Percentiles rank a stretch among this genome's conserved stretches.
Evolutionary conservation across 2,888 invertebrate species (phyloP).

Genomic region (Aleiodes leptofemur): DNA sequence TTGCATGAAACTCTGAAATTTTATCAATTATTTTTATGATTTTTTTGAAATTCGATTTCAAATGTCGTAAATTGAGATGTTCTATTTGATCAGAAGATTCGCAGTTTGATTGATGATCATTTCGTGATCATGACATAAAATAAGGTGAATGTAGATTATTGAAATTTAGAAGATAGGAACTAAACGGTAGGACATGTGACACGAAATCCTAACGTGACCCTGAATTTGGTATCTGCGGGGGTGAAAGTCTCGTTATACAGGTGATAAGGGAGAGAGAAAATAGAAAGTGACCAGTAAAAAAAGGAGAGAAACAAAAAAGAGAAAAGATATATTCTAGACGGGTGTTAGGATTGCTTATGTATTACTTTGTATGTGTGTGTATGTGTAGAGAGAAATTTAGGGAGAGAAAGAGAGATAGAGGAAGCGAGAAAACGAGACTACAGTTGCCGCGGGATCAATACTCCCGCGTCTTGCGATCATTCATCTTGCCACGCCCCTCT

Average conservation of each 20-base stretch:
- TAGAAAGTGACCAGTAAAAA: neutral
- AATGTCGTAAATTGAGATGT: too few species aligned
- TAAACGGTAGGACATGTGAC: constrained; percentile 56
- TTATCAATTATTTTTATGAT: too few species aligned
- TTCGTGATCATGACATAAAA: neutral
- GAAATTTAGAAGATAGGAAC: constrained; percentile 24
- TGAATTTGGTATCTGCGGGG: constrained; percentile 69
- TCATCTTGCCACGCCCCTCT: constrained; percentile 76
- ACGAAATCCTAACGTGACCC: constrained; percentile 67
- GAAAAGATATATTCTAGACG: constrained; percentile 43
- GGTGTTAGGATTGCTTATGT: constrained; percentile 16
- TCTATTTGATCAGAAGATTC: too few species aligned
- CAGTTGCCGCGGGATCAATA: constrained; percentile 73
- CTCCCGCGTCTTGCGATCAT: constrained; percentile 76
- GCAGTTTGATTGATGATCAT: neutral
- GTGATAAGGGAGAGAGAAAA: constrained; percentile 54
- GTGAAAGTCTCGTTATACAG: constrained; percentile 26
- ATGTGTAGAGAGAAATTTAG: neutral
- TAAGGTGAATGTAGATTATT: constrained; percentile 1
- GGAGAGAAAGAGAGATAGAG: constrained; percentile 43
- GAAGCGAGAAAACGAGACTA: constrained; percentile 62
- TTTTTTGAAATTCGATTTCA: too few species aligned
- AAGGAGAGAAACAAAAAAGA: constrained; percentile 57
- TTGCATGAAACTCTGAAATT: neutral
- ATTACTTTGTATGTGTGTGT: constrained; percentile 14